A percentile compares a stretch with the other conserved stretches of the same genome.
These are phyloP conservation scores for Plebejus anna DNA, from an alignment of 2,888 invertebrate species.

Conservation along the genomic window DNA sequence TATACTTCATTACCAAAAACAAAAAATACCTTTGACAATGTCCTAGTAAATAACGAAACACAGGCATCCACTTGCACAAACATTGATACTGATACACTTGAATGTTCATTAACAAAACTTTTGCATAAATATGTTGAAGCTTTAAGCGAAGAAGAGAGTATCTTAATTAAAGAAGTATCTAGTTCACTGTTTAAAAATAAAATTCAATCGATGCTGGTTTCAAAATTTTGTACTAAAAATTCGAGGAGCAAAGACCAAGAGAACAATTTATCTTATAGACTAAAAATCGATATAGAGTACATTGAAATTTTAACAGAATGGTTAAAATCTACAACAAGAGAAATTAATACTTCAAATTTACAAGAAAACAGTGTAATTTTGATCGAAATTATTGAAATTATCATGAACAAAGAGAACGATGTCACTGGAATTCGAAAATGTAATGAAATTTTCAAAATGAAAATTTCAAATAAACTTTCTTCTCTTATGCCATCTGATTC, in stretches of 20 bases:
- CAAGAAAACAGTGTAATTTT: constrained; percentile 2
- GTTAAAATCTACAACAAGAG: constrained; percentile 47
- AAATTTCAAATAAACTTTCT: background rate
- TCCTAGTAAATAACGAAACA: background rate
- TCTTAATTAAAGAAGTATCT: constrained; percentile 48
- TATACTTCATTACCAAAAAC: background rate
- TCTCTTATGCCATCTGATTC: background rate
- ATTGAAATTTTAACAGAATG: constrained; percentile 57
- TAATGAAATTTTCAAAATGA: background rate
- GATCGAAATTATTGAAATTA: constrained; percentile 2
- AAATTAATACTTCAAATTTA: background rate
- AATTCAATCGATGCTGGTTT: constrained; percentile 38
- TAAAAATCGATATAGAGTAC: constrained; percentile 45
- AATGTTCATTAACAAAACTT: constrained; percentile 49
- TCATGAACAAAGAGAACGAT: background rate
- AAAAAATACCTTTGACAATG: background rate
- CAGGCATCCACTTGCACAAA: background rate
- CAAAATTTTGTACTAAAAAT: constrained; percentile 43
- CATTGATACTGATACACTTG: constrained; percentile 37
- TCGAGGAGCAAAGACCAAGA: constrained; percentile 47
- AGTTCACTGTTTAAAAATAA: constrained; percentile 49
- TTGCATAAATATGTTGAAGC: constrained; percentile 52
- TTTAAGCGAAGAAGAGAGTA: constrained; percentile 50
- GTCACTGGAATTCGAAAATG: background rate
- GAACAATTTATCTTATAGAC: constrained; percentile 39